Conservation (phyloP, 2,888 invertebrate species). For the Ectemnius lituratus region DNA sequence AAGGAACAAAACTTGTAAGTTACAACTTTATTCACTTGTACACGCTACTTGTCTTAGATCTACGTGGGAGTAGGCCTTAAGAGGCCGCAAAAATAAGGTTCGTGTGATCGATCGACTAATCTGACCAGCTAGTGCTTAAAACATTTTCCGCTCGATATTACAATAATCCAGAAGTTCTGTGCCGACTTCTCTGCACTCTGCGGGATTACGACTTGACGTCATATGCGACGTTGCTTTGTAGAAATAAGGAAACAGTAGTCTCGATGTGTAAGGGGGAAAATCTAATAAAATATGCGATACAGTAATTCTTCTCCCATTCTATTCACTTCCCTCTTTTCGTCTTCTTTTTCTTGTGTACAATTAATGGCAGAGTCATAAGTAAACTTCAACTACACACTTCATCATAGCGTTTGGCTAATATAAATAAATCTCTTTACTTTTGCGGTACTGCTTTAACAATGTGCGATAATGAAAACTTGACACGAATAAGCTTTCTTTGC, state of each 20-base stretch:
- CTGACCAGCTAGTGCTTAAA: slow-evolving; percentile 30
- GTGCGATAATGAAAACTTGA: no score
- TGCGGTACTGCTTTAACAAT: no score
- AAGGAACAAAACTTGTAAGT: slow-evolving; percentile 51
- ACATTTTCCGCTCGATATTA: slow-evolving; percentile 23
- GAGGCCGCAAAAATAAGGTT: slow-evolving; percentile 41
- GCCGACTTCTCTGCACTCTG: background rate
- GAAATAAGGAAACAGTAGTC: slow-evolving; percentile 8
- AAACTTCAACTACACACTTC: background rate
- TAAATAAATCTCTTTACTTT: no score
- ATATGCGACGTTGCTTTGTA: background rate
- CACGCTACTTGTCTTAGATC: slow-evolving; percentile 44
- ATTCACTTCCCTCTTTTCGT: background rate
- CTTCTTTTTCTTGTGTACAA: background rate
- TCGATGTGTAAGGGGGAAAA: slow-evolving; percentile 10
- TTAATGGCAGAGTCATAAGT: slow-evolving; percentile 1
- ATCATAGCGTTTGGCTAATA: no score
- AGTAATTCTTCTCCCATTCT: background rate
- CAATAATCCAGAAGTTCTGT: slow-evolving; percentile 16
- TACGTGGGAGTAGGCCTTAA: slow-evolving; percentile 51
- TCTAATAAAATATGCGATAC: slow-evolving; percentile 4
- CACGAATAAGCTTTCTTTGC: no score
- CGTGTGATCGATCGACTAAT: slow-evolving; percentile 25
- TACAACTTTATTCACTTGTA: slow-evolving; percentile 54
- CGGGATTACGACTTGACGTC: slow-evolving; percentile 35